Evolutionary conservation across 2,113 vertebrate genomes (phyloP).

Genomic region (Seriola quinqueradiata): DNA sequence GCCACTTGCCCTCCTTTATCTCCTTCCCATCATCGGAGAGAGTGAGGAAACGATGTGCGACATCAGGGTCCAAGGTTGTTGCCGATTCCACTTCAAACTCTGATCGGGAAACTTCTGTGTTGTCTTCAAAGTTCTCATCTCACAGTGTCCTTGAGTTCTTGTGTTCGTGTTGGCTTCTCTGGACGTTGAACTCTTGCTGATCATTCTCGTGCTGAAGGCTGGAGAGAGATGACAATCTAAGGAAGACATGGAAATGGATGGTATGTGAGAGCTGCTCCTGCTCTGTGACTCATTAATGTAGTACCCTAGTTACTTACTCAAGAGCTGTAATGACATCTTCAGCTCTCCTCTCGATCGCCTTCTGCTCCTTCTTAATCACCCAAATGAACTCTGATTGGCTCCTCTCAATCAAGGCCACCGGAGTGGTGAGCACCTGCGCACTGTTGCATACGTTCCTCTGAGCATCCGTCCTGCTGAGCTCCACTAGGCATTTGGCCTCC

Average conservation of each 20-base stretch:
- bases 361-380: constrained; percentile 16
- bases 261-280: constrained; percentile 8
- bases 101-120: neutral
- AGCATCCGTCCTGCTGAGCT: neutral
- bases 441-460: neutral
- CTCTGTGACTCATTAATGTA: constrained; percentile 6
- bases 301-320: constrained; percentile 13
- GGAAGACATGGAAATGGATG: neutral
- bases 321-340: constrained; percentile 17
- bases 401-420: neutral
- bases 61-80: too few relatives aligned
- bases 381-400: constrained; percentile 25
- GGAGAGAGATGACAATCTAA: neutral
- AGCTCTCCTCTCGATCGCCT: neutral
- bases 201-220: neutral
- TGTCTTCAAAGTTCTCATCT: neutral
- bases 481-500: neutral
- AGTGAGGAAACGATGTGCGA: neutral
- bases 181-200: neutral
- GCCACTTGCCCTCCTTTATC: neutral
- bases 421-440: constrained; percentile 1
- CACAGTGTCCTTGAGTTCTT: neutral
- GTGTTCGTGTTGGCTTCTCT: neutral
- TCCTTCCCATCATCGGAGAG: neutral
- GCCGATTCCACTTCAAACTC: neutral